phyloP scores from a whole-genome alignment of 2,888 invertebrate species.

The Oithona nana region DNA sequence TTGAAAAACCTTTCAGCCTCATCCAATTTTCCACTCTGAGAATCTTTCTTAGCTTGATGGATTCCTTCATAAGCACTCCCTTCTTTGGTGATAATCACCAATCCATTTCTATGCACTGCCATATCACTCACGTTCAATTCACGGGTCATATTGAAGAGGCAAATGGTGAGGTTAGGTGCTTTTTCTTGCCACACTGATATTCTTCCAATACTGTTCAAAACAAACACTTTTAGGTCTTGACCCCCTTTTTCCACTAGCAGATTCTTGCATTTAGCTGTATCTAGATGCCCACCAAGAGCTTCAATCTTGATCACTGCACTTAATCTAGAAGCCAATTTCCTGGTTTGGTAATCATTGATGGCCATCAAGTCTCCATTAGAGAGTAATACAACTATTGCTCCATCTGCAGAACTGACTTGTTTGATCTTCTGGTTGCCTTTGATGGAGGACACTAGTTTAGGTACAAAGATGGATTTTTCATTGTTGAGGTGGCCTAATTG shows the following conservation, averaged over 20 bases:
- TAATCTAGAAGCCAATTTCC: background rate
- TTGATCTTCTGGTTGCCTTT: background rate
- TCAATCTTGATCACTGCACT: background rate
- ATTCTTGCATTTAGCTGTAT: background rate
- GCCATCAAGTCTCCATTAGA: background rate
- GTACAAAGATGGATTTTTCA: background rate
- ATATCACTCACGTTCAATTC: background rate
- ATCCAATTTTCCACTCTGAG: background rate
- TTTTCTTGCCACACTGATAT: background rate
- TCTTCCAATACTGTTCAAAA: background rate
- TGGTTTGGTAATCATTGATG: background rate
- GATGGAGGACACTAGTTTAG: background rate
- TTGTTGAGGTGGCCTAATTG: slow-evolving; percentile 8
- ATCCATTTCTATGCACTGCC: background rate
- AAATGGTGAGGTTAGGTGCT: background rate
- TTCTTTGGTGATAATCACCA: background rate
- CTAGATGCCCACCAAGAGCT: background rate
- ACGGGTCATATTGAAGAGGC: background rate
- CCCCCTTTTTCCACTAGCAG: background rate
- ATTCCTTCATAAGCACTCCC: background rate
- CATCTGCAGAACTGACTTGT: background rate
- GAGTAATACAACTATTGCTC: background rate
- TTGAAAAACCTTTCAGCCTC: background rate
- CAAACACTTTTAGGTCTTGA: background rate
- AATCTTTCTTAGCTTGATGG: background rate